Conservation (phyloP, 2,113 vertebrate species). For the Erinaceus europaeus region DNA sequence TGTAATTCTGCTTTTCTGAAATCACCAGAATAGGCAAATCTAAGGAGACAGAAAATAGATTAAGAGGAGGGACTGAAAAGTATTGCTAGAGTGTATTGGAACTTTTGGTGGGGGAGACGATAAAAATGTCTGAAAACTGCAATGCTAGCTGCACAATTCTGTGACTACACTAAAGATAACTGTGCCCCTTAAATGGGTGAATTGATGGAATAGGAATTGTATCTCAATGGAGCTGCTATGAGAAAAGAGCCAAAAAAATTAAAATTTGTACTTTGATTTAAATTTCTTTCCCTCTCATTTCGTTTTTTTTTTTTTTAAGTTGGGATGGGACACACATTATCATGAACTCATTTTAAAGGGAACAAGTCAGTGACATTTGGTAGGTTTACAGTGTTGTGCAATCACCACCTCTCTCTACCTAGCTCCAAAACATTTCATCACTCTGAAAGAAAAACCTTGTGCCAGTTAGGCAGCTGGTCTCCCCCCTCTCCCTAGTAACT, state of each 20-base stretch:
- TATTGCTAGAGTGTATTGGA: not conserved
- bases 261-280: not conserved
- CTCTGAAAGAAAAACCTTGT: not conserved
- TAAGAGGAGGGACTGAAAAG: not conserved
- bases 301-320: not conserved
- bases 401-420: not conserved
- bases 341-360: not conserved
- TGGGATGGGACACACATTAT: not conserved
- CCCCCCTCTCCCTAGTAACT: not conserved
- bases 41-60: not conserved
- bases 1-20: no score
- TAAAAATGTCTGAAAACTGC: not conserved
- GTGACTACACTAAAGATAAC: not conserved
- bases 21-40: not conserved
- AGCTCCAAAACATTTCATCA: not conserved
- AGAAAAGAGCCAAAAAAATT: not conserved
- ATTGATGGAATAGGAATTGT: no score
- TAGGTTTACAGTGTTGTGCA: not conserved
- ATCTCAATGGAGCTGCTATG: not conserved
- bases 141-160: not conserved
- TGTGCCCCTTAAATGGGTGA: no score
- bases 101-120: not conserved
- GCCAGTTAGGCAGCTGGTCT: not conserved
- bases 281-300: not conserved
- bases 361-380: not conserved